Conservation (phyloP, 2,888 invertebrate species). For the Stenchaetothrips biformis region DNA sequence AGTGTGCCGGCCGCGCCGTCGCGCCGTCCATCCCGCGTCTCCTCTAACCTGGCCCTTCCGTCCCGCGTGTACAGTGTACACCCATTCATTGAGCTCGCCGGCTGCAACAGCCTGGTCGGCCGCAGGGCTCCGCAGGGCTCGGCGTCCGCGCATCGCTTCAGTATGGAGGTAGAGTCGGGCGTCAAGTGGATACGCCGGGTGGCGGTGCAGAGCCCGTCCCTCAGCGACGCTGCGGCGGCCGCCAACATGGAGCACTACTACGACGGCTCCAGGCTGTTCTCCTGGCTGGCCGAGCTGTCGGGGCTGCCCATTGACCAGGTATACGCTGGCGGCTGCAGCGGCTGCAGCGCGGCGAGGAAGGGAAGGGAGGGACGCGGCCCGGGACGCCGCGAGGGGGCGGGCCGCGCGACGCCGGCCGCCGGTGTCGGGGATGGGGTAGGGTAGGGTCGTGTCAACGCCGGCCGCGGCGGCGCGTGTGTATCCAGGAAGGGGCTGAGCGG, state of each 20-base stretch:
- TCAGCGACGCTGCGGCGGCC: slow-evolving; percentile 9
- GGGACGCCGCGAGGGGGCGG: background rate
- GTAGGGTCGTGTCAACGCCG: no score
- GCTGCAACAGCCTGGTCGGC: background rate
- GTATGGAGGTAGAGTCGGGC: background rate
- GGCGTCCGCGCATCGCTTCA: background rate
- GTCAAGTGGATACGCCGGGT: background rate
- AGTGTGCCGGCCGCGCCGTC: background rate
- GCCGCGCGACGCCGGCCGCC: background rate
- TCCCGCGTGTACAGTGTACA: background rate
- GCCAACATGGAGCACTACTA: slow-evolving; percentile 48
- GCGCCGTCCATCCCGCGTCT: background rate
- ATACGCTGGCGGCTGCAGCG: slow-evolving; percentile 44
- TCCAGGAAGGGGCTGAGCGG: no score
- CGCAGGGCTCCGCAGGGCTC: background rate
- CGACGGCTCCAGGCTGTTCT: slow-evolving; percentile 66
- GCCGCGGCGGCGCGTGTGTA: no score
- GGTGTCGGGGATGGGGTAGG: background rate
- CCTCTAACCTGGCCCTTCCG: background rate
- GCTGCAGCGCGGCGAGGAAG: background rate
- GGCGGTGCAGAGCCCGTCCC: background rate
- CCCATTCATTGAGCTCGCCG: background rate
- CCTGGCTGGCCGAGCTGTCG: slow-evolving; percentile 60
- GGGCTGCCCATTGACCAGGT: slow-evolving; percentile 76
- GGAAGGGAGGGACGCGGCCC: background rate